These are phyloP conservation scores for Sphaeridia pumilis DNA, from an alignment of 2,888 invertebrate genomes.

Conservation along the genomic window DNA sequence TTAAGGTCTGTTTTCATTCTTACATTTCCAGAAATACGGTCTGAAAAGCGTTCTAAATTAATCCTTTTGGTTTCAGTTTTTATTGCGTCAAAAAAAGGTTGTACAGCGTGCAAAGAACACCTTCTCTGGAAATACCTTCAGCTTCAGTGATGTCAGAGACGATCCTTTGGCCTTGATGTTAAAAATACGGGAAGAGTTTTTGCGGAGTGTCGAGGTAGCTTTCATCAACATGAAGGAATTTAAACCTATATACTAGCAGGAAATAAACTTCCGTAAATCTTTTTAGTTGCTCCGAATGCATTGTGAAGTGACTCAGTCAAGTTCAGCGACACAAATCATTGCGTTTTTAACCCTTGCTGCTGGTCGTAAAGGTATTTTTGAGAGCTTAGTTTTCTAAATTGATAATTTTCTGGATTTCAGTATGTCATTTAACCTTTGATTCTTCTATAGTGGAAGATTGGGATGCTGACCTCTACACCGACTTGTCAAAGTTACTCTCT, in stretches of 20 bases:
- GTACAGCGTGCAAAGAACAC: constrained; percentile 1
- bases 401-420: background rate
- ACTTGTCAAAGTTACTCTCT: constrained; percentile 56
- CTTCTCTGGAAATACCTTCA: constrained; percentile 5
- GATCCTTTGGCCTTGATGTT: constrained; percentile 16
- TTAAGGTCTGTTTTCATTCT: too few relatives aligned
- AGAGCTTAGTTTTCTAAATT: background rate
- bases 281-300: constrained; percentile 41
- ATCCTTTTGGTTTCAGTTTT: background rate
- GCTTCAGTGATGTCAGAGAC: constrained; percentile 1
- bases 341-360: constrained; percentile 37
- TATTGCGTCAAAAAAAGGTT: background rate
- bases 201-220: constrained; percentile 21
- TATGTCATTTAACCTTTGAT: background rate
- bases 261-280: background rate
- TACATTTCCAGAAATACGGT: too few relatives aligned
- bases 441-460: constrained; percentile 47
- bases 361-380: constrained; percentile 33
- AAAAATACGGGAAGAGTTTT: constrained; percentile 22
- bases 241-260: too few relatives aligned
- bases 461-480: constrained; percentile 53
- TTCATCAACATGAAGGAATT: background rate
- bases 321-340: constrained; percentile 30
- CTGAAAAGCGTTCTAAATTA: too few relatives aligned
- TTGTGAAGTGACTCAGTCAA: constrained; percentile 41